Evolutionary conservation across 1,140 invertebrate genomes (phyloP).

Genomic region (Drosophila bocki): DNA sequence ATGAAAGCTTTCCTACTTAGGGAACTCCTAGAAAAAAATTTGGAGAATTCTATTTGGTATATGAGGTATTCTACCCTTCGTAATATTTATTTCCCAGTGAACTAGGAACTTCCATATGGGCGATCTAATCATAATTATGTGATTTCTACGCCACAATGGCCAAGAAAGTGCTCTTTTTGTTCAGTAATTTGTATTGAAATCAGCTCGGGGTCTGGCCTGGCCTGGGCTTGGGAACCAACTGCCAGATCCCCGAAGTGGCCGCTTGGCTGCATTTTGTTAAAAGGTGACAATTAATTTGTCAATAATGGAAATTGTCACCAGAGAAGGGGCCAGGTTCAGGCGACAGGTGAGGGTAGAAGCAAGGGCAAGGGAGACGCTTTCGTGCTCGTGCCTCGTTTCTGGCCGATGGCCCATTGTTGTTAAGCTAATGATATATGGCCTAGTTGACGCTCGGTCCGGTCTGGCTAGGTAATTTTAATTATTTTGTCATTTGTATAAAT

Average conservation of each 20-base stretch:
- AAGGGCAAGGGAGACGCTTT: slow-evolving; percentile 5
- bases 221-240: not conserved
- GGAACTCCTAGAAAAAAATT: not conserved
- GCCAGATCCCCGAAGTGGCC: slow-evolving; percentile 17
- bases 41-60: too few species aligned
- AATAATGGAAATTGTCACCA: slow-evolving; percentile 77
- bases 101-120: slow-evolving; percentile 19
- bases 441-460: slow-evolving; percentile 50
- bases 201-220: slow-evolving; percentile 11
- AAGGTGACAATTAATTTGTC: slow-evolving; percentile 84
- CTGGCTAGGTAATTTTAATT: slow-evolving; percentile 69
- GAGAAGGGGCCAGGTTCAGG: slow-evolving; percentile 1
- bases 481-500: slow-evolving; percentile 84
- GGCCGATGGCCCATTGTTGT: slow-evolving; percentile 49
- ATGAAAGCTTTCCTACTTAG: not conserved
- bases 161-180: slow-evolving; percentile 48
- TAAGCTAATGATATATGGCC: slow-evolving; percentile 73
- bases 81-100: not conserved
- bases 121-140: slow-evolving; percentile 79
- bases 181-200: slow-evolving; percentile 76
- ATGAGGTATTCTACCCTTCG: not conserved
- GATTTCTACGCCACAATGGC: slow-evolving; percentile 56
- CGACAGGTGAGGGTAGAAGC: slow-evolving; percentile 5
- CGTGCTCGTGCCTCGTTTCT: slow-evolving; percentile 57
- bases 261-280: slow-evolving; percentile 75